A percentile compares a stretch with the other conserved stretches of the same genome.
phyloP scores from a whole-genome alignment of 2,113 vertebrate species.

The Platanista minor region DNA sequence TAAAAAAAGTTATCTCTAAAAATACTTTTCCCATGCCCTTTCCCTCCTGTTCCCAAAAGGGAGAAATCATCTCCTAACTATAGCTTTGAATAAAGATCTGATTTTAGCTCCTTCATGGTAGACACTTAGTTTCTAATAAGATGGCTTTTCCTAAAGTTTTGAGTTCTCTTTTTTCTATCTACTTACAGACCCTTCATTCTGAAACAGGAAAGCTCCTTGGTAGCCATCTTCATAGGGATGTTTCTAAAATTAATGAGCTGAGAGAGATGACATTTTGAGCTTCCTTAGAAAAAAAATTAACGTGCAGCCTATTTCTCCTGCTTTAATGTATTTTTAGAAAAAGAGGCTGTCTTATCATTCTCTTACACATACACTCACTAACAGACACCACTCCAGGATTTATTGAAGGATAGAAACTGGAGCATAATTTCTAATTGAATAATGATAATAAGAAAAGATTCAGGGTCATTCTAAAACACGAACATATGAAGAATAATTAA shows the following conservation, averaged over 20 bases:
- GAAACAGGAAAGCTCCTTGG: not conserved
- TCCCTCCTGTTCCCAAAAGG: not conserved
- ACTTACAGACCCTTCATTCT: not conserved
- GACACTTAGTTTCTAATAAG: constrained; percentile 29
- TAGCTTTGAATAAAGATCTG: constrained; percentile 22
- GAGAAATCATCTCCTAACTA: not conserved
- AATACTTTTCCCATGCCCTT: not conserved
- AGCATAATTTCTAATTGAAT: constrained; percentile 51
- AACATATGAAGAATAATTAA: constrained; percentile 54
- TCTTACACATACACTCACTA: not conserved
- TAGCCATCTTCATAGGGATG: constrained; percentile 19
- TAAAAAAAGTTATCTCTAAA: constrained; percentile 15
- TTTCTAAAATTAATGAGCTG: constrained; percentile 44
- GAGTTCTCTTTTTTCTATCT: not conserved
- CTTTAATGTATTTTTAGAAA: constrained; percentile 54
- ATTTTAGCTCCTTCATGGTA: constrained; percentile 1
- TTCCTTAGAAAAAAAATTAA: constrained; percentile 18
- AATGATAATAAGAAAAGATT: constrained; percentile 47
- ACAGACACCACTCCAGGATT: not conserved
- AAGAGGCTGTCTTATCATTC: constrained; percentile 46
- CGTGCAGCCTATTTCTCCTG: constrained; percentile 13
- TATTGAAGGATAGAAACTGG: constrained; percentile 48
- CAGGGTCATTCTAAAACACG: not conserved
- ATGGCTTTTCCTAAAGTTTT: not conserved
- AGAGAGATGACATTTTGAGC: constrained; percentile 28